Evolutionary conservation across 2,113 vertebrate species (phyloP), one percentile per base, ranked within the genome.

Genomic region (Artemisiospiza belli): DNA sequence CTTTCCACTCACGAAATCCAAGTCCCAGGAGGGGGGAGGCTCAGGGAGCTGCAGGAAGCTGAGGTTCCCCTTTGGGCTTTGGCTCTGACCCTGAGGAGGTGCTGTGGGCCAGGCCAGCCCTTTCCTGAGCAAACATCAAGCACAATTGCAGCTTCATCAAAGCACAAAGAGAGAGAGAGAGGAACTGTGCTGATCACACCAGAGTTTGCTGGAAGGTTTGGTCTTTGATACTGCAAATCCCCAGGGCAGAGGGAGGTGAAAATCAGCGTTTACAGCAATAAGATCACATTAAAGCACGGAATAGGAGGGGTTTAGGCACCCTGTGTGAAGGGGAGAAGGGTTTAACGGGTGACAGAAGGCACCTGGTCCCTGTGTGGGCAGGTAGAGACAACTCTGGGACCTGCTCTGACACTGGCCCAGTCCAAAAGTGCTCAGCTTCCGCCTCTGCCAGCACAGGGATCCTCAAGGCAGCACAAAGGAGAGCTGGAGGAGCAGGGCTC

Each of bases 131-230:
- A 83, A 83, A 76, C 51, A 2, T 57, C 23, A 96, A 98, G 98
- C 98, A 98, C 98, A 98, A 97, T 25, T 81, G 84, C 94, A 72
- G 95, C 76, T 82, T 76, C 70, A 43, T 83, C 92, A 88, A 97
- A 98, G 98, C 98, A 98, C 98, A 97, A 97, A 89, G 93, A 35
- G 77, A 3, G 24, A 24, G 23, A 27, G 24, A 87, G 94, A 77
- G 87, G 69, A 73, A 17, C 95, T 33, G 51, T 74, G 87, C 89
- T 86, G 95, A 63, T 47, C 39, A 39, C 88, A 15, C 33, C 47
- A 89, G 72, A 46, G 93, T 54, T 79, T 75, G 96, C 96, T 74
- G 91, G 43, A 51, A 31, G 47, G 52, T 87, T 77, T 52, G 73
- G 59, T 4, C 39, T 79, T 23, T 10, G 83, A 3, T 27, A 0